These are phyloP conservation scores for Pseudoatta argentina DNA, from an alignment of 1,140 invertebrate genomes.

Conservation along the genomic window DNA sequence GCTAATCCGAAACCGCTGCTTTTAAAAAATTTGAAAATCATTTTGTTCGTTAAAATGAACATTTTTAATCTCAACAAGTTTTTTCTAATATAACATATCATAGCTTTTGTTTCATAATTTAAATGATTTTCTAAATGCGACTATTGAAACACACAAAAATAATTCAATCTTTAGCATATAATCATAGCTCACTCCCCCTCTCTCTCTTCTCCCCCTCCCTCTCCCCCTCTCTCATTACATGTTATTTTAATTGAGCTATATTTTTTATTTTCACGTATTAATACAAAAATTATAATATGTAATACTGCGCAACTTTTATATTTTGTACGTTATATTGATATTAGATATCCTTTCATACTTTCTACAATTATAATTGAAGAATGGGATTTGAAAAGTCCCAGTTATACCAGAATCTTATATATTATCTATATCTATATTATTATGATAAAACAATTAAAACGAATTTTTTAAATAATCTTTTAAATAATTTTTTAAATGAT, in stretches of 20 bases:
- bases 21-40: neutral
- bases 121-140: neutral
- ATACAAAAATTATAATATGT: neutral
- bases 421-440: neutral
- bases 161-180: neutral
- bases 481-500: neutral
- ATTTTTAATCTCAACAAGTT: neutral
- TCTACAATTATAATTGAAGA: neutral
- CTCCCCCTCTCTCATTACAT: neutral
- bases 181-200: neutral
- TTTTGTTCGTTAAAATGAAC: neutral
- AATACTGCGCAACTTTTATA: neutral
- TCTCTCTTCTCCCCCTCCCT: neutral
- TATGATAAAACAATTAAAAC: neutral
- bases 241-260: slow-evolving; percentile 26
- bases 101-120: neutral
- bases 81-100: neutral
- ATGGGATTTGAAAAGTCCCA: neutral
- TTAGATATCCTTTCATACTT: neutral
- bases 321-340: neutral
- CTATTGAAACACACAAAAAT: neutral
- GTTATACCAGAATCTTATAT: neutral
- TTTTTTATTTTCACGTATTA: neutral
- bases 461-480: neutral
- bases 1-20: neutral